Evolutionary conservation across 2,888 invertebrate genomes (phyloP).

Genomic region (Psylliodes chrysocephalus): DNA sequence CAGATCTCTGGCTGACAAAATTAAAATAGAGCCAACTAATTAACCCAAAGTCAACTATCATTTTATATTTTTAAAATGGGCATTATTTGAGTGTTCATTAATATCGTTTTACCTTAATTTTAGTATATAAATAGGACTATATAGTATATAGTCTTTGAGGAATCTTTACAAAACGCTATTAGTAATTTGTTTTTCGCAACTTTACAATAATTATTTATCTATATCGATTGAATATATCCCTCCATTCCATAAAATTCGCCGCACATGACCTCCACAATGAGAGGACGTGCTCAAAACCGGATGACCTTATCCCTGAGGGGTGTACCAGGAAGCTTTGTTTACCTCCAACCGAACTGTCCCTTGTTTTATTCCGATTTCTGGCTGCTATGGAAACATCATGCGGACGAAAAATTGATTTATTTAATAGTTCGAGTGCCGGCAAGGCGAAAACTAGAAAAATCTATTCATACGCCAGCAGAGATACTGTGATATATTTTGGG

Average conservation of each 20-base stretch:
- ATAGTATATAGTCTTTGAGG: not conserved
- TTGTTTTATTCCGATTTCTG: constrained; percentile 23
- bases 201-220: too few relatives aligned
- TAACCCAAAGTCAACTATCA: too few relatives aligned
- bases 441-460: too few relatives aligned
- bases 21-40: too few relatives aligned
- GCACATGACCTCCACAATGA: not conserved
- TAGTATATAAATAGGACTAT: not conserved
- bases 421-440: constrained; percentile 5
- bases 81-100: not conserved
- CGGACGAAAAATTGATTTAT: constrained; percentile 29
- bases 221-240: not conserved
- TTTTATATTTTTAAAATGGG: too few relatives aligned
- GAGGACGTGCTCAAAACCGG: constrained; percentile 17
- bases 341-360: constrained; percentile 16
- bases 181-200: too few relatives aligned
- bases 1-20: too few relatives aligned
- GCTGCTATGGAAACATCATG: constrained; percentile 30
- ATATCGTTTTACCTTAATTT: not conserved
- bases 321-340: constrained; percentile 21
- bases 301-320: constrained; percentile 14
- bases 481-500: too few relatives aligned
- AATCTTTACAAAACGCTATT: not conserved
- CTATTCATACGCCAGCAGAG: too few relatives aligned
- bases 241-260: not conserved